These are phyloP conservation scores for Macaria notata DNA, from an alignment of 2,888 invertebrate species.

Conservation along the genomic window DNA sequence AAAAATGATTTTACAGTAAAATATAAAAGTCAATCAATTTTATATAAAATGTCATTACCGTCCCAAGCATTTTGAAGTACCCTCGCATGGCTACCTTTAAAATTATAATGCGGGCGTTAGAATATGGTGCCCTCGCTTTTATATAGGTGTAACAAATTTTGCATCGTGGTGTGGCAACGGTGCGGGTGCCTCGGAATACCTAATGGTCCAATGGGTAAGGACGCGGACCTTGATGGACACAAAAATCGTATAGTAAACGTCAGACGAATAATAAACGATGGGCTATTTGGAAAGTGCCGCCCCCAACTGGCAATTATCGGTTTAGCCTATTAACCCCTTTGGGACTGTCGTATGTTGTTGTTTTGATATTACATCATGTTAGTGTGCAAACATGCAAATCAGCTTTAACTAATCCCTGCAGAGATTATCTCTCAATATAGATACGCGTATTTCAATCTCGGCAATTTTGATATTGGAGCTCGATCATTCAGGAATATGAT, in stretches of 20 bases:
- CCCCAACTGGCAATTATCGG: slow-evolving; percentile 43
- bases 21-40: slow-evolving; percentile 12
- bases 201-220: slow-evolving; percentile 77
- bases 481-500: background rate
- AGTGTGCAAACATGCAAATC: background rate
- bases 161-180: slow-evolving; percentile 76
- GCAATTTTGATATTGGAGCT: too few species aligned
- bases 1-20: background rate
- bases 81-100: slow-evolving; percentile 59
- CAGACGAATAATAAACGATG: slow-evolving; percentile 72
- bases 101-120: slow-evolving; percentile 73
- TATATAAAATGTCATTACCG: slow-evolving; percentile 47
- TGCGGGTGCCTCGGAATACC: slow-evolving; percentile 73
- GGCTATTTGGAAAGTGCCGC: slow-evolving; percentile 66
- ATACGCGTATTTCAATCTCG: too few species aligned
- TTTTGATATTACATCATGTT: slow-evolving; percentile 9
- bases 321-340: slow-evolving; percentile 45
- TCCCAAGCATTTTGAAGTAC: slow-evolving; percentile 59
- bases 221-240: slow-evolving; percentile 77
- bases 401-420: too few species aligned
- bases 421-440: too few species aligned
- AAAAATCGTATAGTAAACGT: slow-evolving; percentile 78
- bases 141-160: slow-evolving; percentile 82
- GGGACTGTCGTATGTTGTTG: slow-evolving; percentile 6
- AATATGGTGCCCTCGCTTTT: slow-evolving; percentile 73